Conservation (phyloP, 2,113 vertebrate species). For the Epinephelus cyanopodus region DNA sequence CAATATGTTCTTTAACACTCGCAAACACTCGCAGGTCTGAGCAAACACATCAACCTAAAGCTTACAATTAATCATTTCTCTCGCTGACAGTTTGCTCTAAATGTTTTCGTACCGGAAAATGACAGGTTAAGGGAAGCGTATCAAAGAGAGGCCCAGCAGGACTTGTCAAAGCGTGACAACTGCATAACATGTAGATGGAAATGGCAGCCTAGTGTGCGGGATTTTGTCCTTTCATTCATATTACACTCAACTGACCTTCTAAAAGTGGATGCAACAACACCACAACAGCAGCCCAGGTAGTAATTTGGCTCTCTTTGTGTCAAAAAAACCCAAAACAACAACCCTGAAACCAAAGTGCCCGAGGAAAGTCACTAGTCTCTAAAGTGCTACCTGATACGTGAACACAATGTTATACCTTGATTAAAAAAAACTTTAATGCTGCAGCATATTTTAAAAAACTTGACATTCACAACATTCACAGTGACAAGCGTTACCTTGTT, state of each 20-base stretch:
- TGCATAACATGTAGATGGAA: constrained; percentile 30
- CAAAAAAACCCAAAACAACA: neutral
- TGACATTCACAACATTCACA: neutral
- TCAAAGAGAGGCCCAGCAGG: constrained; percentile 35
- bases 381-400: neutral
- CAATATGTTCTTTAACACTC: neutral
- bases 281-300: constrained; percentile 31
- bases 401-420: neutral
- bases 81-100: constrained; percentile 23
- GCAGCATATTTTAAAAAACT: neutral
- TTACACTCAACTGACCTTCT: constrained; percentile 33
- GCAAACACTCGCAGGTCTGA: neutral
- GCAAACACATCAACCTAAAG: constrained; percentile 7
- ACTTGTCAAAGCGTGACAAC: constrained; percentile 43
- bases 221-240: constrained; percentile 35
- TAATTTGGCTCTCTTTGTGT: constrained; percentile 27
- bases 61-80: constrained; percentile 22
- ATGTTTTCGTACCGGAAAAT: constrained; percentile 43
- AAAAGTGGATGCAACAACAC: constrained; percentile 21
- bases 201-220: constrained; percentile 9
- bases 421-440: neutral
- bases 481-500: constrained; percentile 73
- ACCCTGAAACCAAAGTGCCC: neutral
- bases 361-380: neutral
- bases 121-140: constrained; percentile 35